Evolutionary conservation across 2,888 invertebrate genomes (phyloP).

Genomic region (Apamea sordens): DNA sequence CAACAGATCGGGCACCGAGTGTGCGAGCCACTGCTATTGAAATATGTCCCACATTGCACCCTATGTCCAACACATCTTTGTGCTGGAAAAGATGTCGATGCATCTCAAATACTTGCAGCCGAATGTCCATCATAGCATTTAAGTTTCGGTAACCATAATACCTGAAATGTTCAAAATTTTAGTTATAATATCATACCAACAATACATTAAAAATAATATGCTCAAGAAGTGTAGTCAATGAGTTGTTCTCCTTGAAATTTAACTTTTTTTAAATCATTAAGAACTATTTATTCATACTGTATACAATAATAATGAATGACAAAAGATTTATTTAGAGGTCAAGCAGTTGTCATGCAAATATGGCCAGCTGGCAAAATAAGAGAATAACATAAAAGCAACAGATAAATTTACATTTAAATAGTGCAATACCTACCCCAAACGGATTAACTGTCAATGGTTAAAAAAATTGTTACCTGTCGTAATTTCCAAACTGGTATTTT

Average conservation of each 20-base stretch:
- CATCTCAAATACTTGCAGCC: constrained; percentile 95
- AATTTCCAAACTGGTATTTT: constrained; percentile 98
- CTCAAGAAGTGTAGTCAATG: not conserved
- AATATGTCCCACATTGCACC: constrained; percentile 99
- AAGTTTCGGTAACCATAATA: constrained; percentile 98
- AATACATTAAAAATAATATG: not conserved
- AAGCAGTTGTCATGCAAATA: constrained; percentile 56
- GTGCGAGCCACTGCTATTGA: constrained; percentile 97
- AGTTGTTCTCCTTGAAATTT: constrained; percentile 46
- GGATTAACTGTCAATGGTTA: not conserved
- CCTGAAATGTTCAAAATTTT: constrained; percentile 81
- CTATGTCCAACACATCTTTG: constrained; percentile 98
- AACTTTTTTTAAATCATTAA: constrained; percentile 20
- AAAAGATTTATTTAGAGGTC: constrained; percentile 54
- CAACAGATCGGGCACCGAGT: constrained; percentile 95
- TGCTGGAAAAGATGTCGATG: constrained; percentile 95
- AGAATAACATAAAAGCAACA: constrained; percentile 23
- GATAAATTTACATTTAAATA: constrained; percentile 33
- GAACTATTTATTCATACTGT: constrained; percentile 39
- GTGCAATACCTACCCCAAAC: constrained; percentile 9
- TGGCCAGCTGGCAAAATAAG: constrained; percentile 48
- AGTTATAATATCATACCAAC: constrained; percentile 15
- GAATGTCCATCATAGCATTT: constrained; percentile 94
- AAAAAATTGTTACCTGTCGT: constrained; percentile 91
- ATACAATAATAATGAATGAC: constrained; percentile 44